Conservation (phyloP, 2,888 invertebrate species). For the Pollenia labialis region DNA sequence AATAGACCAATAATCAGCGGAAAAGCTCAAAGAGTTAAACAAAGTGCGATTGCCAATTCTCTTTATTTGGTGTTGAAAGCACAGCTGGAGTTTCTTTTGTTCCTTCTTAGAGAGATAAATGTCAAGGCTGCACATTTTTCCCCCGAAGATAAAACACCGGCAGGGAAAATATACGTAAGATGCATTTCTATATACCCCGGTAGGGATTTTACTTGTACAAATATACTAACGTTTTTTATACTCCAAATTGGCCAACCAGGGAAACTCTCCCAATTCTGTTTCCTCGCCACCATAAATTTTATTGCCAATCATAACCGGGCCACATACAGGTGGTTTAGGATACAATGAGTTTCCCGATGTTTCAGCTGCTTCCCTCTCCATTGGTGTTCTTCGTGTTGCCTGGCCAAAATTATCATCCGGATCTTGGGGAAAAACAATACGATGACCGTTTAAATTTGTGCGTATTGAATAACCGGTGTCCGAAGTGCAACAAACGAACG, state of each 20-base stretch:
- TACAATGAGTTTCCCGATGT: conserved; percentile 9
- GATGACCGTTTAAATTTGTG: conserved; percentile 20
- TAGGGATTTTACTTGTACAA: no score
- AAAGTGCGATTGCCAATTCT: no score
- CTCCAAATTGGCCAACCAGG: conserved; percentile 88
- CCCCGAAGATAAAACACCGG: no score
- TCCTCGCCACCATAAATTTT: conserved; percentile 86
- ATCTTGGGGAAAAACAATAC: conserved; percentile 66
- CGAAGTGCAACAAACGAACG: conserved; percentile 73
- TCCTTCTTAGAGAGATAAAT: no score
- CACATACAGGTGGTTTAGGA: conserved; percentile 76
- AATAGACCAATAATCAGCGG: no score
- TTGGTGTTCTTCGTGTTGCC: neutral
- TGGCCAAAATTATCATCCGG: neutral
- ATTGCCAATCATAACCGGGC: conserved; percentile 80
- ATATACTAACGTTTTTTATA: conserved; percentile 83
- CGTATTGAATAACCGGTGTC: conserved; percentile 66
- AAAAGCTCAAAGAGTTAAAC: no score
- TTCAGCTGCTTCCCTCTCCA: neutral
- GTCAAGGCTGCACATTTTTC: no score
- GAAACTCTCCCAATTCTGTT: conserved; percentile 87
- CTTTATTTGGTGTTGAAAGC: no score
- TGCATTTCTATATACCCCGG: no score
- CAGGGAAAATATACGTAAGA: no score
- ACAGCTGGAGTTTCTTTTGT: no score